Evolutionary conservation across 2,797 vertebrate genomes (phyloP).

Genomic region (Eulemur rubriventer): DNA sequence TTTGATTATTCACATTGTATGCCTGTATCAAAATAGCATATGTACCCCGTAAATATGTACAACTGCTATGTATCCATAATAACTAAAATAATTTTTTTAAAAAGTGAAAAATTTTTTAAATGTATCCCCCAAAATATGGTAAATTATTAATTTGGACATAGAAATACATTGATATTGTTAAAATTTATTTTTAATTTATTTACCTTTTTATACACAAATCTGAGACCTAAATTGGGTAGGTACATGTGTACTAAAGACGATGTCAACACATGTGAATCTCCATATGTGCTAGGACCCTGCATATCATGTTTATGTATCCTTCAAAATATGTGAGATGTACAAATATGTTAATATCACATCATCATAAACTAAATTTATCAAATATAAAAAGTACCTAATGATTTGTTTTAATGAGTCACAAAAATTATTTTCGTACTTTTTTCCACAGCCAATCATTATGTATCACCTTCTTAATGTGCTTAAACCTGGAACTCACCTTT

Average conservation of each 20-base stretch:
- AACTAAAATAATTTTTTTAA: too few species aligned
- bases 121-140: not conserved
- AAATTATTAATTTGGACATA: not conserved
- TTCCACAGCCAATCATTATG: not conserved
- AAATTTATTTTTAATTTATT: not conserved
- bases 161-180: not conserved
- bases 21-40: too few species aligned
- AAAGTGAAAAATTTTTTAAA: not conserved
- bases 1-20: too few species aligned
- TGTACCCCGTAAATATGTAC: too few species aligned
- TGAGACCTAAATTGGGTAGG: not conserved
- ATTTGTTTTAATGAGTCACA: not conserved
- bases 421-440: not conserved
- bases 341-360: not conserved
- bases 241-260: not conserved
- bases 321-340: not conserved
- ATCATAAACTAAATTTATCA: not conserved
- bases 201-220: not conserved
- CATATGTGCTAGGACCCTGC: not conserved
- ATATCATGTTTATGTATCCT: not conserved
- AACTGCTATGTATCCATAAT: too few species aligned
- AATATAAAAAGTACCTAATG: not conserved
- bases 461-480: not conserved
- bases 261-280: not conserved
- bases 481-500: not conserved